Evolutionary conservation across 2,113 vertebrate species (phyloP).

Genomic region (Sapayoa aenigma): DNA sequence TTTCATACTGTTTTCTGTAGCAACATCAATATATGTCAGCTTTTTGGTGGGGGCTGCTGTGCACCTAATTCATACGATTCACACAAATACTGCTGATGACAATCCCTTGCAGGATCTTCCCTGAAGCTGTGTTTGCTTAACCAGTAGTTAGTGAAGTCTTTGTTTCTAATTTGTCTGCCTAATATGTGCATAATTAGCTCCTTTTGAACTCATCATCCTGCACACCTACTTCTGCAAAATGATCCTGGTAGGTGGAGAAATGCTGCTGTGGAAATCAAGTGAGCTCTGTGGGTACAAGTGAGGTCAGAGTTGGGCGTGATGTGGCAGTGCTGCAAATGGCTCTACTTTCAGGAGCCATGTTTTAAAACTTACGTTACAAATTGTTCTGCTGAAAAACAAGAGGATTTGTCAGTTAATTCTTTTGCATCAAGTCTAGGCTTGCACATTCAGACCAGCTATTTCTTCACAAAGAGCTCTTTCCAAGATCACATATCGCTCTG

Average conservation of each 20-base stretch:
- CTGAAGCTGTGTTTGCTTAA: slow-evolving; percentile 34
- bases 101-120: neutral
- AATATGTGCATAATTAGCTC: slow-evolving; percentile 44
- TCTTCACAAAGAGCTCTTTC: neutral
- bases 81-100: neutral
- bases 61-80: slow-evolving; percentile 5
- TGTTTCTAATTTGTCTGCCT: slow-evolving; percentile 45
- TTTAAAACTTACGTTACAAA: neutral
- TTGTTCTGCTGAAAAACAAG: neutral
- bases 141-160: neutral
- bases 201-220: slow-evolving; percentile 19
- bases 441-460: neutral
- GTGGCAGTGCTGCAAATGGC: neutral
- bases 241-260: neutral
- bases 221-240: slow-evolving; percentile 7
- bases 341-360: neutral
- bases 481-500: neutral
- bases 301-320: neutral
- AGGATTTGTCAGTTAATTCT: neutral
- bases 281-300: neutral
- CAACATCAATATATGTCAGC: neutral
- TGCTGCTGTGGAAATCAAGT: neutral
- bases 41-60: neutral
- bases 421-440: neutral
- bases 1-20: neutral